Conservation (phyloP, 1,140 invertebrate species). For the Globodera rostochiensis region DNA sequence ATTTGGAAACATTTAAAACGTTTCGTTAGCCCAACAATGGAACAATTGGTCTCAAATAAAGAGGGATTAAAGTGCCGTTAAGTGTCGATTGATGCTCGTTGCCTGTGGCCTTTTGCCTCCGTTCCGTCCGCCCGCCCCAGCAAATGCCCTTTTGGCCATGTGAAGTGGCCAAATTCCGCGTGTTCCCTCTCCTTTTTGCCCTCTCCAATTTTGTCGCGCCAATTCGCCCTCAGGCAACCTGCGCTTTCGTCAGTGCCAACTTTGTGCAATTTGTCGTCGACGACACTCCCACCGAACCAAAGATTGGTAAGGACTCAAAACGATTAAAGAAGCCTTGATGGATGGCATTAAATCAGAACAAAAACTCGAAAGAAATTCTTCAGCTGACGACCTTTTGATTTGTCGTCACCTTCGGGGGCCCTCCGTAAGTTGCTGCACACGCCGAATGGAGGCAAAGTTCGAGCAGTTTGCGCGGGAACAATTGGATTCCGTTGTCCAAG, state of each 20-base stretch:
- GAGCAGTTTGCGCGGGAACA: slow-evolving; percentile 10
- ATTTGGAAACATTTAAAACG: no score
- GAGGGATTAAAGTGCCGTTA: no score
- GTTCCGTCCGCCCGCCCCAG: background rate
- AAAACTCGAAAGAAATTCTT: background rate
- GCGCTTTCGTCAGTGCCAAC: slow-evolving; percentile 18
- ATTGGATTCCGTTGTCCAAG: background rate
- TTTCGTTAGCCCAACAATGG: no score
- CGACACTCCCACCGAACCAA: slow-evolving; percentile 21
- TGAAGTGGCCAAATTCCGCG: background rate
- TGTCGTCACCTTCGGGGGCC: slow-evolving; percentile 5
- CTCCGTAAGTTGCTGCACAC: slow-evolving; percentile 9
- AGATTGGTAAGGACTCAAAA: slow-evolving; percentile 8
- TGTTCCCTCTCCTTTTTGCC: background rate
- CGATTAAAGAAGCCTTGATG: background rate
- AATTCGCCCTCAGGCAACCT: slow-evolving; percentile 12
- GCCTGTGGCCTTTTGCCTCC: background rate
- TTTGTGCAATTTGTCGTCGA: background rate
- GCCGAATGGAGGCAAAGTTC: slow-evolving; percentile 17
- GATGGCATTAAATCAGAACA: background rate
- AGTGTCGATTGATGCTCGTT: background rate
- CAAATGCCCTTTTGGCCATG: background rate
- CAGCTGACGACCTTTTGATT: slow-evolving; percentile 10
- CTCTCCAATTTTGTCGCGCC: background rate
- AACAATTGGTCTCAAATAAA: no score